Percentiles rank a stretch among this genome's conserved stretches.
phyloP scores from a whole-genome alignment of 2,797 vertebrate genomes.

The Leptodactylus fallax region DNA sequence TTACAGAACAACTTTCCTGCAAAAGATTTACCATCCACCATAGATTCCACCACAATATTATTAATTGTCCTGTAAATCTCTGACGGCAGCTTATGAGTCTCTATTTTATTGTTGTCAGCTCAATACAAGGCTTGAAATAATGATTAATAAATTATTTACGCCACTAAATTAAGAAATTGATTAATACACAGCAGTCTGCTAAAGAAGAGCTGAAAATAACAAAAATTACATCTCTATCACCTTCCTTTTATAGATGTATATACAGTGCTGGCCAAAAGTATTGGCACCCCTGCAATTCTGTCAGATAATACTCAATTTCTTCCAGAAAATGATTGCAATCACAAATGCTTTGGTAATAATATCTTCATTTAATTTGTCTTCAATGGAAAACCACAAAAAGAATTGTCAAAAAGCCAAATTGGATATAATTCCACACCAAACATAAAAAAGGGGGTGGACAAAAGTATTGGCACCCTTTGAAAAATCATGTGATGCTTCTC shows the following conservation, averaged over 20 bases:
- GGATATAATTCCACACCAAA: no score
- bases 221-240: not conserved
- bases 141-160: conserved; percentile 16
- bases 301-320: no score
- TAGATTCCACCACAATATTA: not conserved
- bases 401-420: no score
- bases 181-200: not conserved
- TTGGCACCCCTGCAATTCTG: no score
- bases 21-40: not conserved
- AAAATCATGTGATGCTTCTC: no score
- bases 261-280: no score
- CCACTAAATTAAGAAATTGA: conserved; percentile 8
- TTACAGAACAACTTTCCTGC: not conserved
- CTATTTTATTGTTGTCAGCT: conserved; percentile 16
- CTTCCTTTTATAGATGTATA: not conserved
- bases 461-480: no score
- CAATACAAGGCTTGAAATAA: not conserved
- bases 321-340: no score
- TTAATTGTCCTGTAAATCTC: conserved; percentile 13
- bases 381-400: no score
- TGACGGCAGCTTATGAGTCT: not conserved
- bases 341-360: no score
- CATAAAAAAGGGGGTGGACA: no score
- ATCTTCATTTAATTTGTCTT: no score
- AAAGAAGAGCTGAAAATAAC: not conserved